Conservation (phyloP, 2,888 invertebrate genomes). For the Lasioglossum lativentre region DNA sequence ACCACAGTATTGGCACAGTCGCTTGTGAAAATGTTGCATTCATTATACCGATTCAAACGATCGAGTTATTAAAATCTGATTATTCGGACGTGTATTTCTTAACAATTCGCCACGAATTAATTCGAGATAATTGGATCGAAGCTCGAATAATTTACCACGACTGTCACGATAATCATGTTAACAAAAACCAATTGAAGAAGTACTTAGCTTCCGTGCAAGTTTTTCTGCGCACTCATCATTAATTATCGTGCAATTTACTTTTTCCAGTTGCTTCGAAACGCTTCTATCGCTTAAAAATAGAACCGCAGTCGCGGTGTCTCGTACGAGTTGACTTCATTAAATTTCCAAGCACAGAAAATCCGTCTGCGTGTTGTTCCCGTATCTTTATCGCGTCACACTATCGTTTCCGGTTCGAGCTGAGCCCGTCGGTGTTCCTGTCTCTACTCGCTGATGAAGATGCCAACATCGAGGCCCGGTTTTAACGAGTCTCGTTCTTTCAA, state of each 20-base stretch:
- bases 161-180: not conserved
- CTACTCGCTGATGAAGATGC: conserved; percentile 24
- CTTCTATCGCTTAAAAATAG: conserved; percentile 18
- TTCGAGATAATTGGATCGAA: not conserved
- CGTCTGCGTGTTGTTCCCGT: conserved; percentile 71
- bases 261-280: not conserved
- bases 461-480: not conserved
- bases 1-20: too few relatives aligned
- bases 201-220: not conserved
- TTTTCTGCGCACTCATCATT: not conserved
- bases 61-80: not conserved
- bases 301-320: conserved; percentile 45
- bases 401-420: conserved; percentile 70
- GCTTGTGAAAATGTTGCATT: too few relatives aligned
- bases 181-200: not conserved
- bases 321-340: conserved; percentile 71
- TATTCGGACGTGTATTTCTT: not conserved
- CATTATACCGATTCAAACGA: not conserved
- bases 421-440: conserved; percentile 44
- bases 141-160: not conserved
- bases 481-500: not conserved
- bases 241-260: conserved; percentile 4
- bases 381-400: conserved; percentile 73
- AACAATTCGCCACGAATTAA: not conserved
- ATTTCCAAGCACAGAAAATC: conserved; percentile 75